Conservation (phyloP, 2,888 invertebrate species). For the Teinopalpus imperialis region DNA sequence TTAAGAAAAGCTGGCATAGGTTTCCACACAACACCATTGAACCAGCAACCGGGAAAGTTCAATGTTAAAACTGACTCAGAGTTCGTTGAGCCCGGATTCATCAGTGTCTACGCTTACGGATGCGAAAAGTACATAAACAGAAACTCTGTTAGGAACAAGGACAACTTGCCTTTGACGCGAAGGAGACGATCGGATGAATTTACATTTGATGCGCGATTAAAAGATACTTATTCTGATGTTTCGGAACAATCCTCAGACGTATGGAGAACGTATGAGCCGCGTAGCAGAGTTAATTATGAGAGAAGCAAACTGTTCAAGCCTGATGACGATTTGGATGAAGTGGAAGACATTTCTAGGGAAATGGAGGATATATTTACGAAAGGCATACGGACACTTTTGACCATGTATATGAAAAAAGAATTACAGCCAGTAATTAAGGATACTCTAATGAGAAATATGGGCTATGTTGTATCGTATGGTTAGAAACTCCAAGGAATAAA, state of each 20-base stretch:
- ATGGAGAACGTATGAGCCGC: constrained; percentile 66
- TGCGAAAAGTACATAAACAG: constrained; percentile 84
- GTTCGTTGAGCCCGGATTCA: constrained; percentile 92
- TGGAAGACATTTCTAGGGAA: constrained; percentile 87
- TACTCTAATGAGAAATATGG: constrained; percentile 93
- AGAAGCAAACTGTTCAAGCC: constrained; percentile 73
- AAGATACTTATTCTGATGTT: constrained; percentile 41
- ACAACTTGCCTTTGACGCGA: constrained; percentile 57
- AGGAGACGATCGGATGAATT: constrained; percentile 67
- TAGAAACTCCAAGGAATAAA: too few species aligned
- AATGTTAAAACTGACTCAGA: constrained; percentile 90
- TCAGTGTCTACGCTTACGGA: constrained; percentile 92
- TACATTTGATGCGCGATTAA: constrained; percentile 59
- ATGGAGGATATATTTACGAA: constrained; percentile 93
- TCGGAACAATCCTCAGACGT: constrained; percentile 52
- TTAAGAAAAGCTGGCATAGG: constrained; percentile 90
- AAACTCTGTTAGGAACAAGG: constrained; percentile 64
- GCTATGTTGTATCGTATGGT: constrained; percentile 93
- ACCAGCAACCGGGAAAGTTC: constrained; percentile 85
- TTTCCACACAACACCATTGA: constrained; percentile 87
- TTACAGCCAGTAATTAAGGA: constrained; percentile 93
- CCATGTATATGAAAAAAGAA: constrained; percentile 92
- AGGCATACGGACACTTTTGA: constrained; percentile 90
- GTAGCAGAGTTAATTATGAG: constrained; percentile 63
- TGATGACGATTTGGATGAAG: constrained; percentile 81